A percentile compares a stretch with the other conserved stretches of the same genome.
Evolutionary conservation across 92 coral and sea anemone species (phyloP).

Genomic region (Epizoanthus stellaris): DNA sequence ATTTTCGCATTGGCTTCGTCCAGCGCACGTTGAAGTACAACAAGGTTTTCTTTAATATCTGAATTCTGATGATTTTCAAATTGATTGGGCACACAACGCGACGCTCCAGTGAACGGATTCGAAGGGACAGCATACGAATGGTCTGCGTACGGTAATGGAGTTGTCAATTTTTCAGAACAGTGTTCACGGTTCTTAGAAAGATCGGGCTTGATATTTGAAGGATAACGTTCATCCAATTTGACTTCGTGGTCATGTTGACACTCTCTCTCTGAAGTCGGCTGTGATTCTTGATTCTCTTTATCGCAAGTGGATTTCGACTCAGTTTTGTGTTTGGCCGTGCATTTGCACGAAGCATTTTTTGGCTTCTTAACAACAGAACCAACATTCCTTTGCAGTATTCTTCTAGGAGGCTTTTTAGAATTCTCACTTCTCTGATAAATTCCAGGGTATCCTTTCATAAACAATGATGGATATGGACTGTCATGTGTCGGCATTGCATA

Average conservation of each 20-base stretch:
- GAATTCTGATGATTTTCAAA: conserved; percentile 2
- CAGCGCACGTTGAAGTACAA: conserved; percentile 22
- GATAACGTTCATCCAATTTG: too few relatives aligned
- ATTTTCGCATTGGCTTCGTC: conserved; percentile 20
- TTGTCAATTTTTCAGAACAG: not conserved
- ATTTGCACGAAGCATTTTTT: not conserved
- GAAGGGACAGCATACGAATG: not conserved
- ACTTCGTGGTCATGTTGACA: too few relatives aligned
- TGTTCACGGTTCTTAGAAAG: too few relatives aligned
- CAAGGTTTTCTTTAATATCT: not conserved
- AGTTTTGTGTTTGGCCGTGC: too few relatives aligned
- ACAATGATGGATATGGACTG: not conserved
- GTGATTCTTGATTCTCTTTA: too few relatives aligned
- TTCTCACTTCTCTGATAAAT: not conserved
- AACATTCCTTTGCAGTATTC: not conserved
- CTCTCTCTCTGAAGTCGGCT: too few relatives aligned
- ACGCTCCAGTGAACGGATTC: not conserved
- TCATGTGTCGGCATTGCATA: not conserved
- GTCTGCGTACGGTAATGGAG: not conserved
- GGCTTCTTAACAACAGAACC: not conserved
- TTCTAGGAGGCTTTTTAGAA: not conserved
- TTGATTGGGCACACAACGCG: conserved; percentile 1
- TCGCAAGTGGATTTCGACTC: too few relatives aligned
- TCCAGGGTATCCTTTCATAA: conserved; percentile 21
- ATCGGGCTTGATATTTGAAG: too few relatives aligned